Base-by-base conservation (phyloP, 2,888 invertebrate species). In the Flexamia atlantica region DNA sequence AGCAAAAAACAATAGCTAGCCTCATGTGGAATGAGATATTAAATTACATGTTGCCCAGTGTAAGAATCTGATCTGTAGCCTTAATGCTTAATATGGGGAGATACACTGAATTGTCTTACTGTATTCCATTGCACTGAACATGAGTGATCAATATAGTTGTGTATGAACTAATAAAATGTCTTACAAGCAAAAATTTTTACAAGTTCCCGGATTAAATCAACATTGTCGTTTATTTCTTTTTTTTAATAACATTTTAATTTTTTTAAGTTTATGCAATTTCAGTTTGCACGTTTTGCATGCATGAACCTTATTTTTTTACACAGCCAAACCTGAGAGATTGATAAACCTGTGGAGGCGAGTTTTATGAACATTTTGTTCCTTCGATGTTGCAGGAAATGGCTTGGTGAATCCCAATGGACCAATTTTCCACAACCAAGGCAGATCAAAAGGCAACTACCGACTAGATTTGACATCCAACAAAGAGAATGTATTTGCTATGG, bases 401-500 rank as follows among this genome's bases (percentile, higher is more conserved):
- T 50, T 76, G 12, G 10, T 46, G 14, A 50, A 14, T 50, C 42
- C 76, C 76, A 25, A 76, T 30, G 20, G 76, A 12, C 20, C 42
- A 1, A 76, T 2, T n/a, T 28, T 76, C 50, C 5, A 28, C 76
- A 76, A 50, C 28, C 76, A 28, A 50, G 23, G 4, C 14, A 42
- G 53, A 12, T 12, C 50, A 14, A 76, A 76, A 30, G 1, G 12
- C 10, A 42, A 76, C 23, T 28, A 20, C 28, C 50, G 23, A 12
- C 14, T 50, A 7, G 76, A 76, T 50, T 20, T 76, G 17, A 50
- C 46, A 5, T 76, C 76, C 10, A 76, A 50, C 17, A 76, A 76
- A 25, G 76, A 76, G 40, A 76, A 76, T n/a, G 53, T 76, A 1
- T 76, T 17, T 30, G 20, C 50, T 1, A 50, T 76, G 46, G 76